phyloP scores from a whole-genome alignment of 2,888 invertebrate genomes.

The Chesias legatella region DNA sequence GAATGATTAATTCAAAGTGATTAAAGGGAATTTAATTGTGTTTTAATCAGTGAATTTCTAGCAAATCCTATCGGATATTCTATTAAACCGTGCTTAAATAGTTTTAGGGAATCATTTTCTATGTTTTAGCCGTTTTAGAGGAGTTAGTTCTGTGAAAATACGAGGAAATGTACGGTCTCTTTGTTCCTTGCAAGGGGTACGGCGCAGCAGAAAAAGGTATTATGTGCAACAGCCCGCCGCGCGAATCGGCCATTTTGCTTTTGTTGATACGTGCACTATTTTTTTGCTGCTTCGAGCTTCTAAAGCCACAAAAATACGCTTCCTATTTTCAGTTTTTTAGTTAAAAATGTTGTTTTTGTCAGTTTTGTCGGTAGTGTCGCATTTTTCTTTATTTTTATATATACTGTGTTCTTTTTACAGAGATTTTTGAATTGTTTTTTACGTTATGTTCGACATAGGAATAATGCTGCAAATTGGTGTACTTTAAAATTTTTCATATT shows the following conservation, averaged over 20 bases:
- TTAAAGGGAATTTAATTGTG: slow-evolving; percentile 9
- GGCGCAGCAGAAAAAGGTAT: slow-evolving; percentile 44
- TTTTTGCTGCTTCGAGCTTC: slow-evolving; percentile 4
- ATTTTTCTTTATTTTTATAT: too few species aligned
- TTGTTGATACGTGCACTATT: slow-evolving; percentile 16
- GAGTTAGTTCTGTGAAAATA: slow-evolving; percentile 18
- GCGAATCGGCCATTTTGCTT: slow-evolving; percentile 27
- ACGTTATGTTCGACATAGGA: too few species aligned
- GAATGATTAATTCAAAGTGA: slow-evolving; percentile 6
- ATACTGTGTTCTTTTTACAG: too few species aligned
- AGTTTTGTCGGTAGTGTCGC: too few species aligned
- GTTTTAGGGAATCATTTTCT: not conserved
- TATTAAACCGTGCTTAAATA: not conserved
- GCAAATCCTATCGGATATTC: not conserved
- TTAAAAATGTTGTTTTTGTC: too few species aligned
- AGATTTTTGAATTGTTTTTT: too few species aligned
- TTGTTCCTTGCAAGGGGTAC: slow-evolving; percentile 50
- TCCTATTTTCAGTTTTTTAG: too few species aligned
- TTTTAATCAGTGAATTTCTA: slow-evolving; percentile 11
- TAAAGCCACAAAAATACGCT: not conserved
- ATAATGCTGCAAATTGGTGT: too few species aligned
- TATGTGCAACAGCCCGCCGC: slow-evolving; percentile 32
- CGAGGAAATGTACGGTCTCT: slow-evolving; percentile 34
- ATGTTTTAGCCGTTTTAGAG: not conserved
- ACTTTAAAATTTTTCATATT: too few species aligned